These are phyloP conservation scores for Cosmia pyralina DNA, from an alignment of 2,888 invertebrate species.

Conservation along the genomic window DNA sequence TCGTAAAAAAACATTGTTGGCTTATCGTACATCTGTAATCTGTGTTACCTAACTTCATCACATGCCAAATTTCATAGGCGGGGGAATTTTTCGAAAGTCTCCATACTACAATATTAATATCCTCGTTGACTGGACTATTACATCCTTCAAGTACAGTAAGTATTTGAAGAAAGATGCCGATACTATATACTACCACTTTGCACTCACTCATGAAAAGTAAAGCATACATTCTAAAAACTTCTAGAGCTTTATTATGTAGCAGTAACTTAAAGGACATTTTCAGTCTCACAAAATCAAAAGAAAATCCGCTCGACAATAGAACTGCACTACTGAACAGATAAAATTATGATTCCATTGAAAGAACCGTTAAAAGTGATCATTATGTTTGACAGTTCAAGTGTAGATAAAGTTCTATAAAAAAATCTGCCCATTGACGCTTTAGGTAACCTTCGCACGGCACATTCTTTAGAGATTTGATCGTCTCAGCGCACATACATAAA, in stretches of 20 bases:
- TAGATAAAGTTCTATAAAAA: conserved; percentile 60
- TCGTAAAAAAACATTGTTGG: no score
- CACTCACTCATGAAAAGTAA: no score
- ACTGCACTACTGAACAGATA: conserved; percentile 34
- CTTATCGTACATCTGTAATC: no score
- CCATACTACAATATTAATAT: no score
- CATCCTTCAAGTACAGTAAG: no score
- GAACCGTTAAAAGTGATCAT: conserved; percentile 52
- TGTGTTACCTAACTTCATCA: no score
- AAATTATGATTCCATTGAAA: conserved; percentile 53
- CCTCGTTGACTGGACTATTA: no score
- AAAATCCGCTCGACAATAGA: conserved; percentile 24
- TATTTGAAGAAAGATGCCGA: no score
- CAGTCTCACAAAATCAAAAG: conserved; percentile 15
- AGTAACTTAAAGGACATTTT: conserved; percentile 10
- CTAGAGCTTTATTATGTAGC: not conserved
- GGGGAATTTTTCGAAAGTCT: no score
- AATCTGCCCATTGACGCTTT: conserved; percentile 60
- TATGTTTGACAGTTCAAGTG: conserved; percentile 67
- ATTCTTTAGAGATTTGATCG: conserved; percentile 74
- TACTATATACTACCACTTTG: no score
- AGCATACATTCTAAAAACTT: no score
- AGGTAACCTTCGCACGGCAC: conserved; percentile 63
- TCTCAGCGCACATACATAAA: conserved; percentile 71
- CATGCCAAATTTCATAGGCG: no score